phyloP scores from a whole-genome alignment of 1,140 invertebrate species.

The Drosophila nasuta region DNA sequence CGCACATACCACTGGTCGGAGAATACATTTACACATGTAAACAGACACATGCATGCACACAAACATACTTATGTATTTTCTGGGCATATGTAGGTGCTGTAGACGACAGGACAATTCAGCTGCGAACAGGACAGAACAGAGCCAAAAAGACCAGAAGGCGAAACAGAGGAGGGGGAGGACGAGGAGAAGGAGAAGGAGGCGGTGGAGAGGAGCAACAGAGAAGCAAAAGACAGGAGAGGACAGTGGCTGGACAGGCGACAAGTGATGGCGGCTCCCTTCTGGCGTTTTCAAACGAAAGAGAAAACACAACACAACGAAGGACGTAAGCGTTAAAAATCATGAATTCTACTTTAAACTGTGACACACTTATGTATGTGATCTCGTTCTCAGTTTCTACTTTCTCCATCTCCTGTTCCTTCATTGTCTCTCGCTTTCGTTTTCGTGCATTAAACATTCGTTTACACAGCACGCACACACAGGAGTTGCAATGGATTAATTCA shows the following conservation, averaged over 20 bases:
- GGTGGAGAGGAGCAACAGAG: background rate
- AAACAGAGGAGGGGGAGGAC: too few species aligned
- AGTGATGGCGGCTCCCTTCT: conserved; percentile 43
- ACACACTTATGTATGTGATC: conserved; percentile 26
- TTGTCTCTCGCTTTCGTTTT: too few species aligned
- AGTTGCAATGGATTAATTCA: conserved; percentile 11
- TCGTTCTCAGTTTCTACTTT: too few species aligned
- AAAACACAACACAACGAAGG: conserved; percentile 16
- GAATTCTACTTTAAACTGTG: conserved; percentile 44
- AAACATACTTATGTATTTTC: conserved; percentile 5
- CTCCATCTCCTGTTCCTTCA: too few species aligned
- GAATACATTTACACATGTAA: conserved; percentile 42
- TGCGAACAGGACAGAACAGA: conserved; percentile 1
- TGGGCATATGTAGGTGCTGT: conserved; percentile 22
- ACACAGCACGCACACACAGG: background rate
- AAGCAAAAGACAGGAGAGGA: background rate
- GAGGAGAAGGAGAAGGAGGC: background rate
- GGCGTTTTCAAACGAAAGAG: conserved; percentile 23
- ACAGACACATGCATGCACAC: background rate
- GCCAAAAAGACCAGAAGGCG: conserved; percentile 2
- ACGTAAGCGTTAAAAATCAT: conserved; percentile 21
- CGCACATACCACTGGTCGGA: conserved; percentile 19
- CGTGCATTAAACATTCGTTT: background rate
- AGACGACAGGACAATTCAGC: conserved; percentile 32
- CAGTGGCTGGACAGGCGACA: conserved; percentile 44